Conservation (phyloP, 1,140 invertebrate genomes). For the Lasioglossum baleicum region DNA sequence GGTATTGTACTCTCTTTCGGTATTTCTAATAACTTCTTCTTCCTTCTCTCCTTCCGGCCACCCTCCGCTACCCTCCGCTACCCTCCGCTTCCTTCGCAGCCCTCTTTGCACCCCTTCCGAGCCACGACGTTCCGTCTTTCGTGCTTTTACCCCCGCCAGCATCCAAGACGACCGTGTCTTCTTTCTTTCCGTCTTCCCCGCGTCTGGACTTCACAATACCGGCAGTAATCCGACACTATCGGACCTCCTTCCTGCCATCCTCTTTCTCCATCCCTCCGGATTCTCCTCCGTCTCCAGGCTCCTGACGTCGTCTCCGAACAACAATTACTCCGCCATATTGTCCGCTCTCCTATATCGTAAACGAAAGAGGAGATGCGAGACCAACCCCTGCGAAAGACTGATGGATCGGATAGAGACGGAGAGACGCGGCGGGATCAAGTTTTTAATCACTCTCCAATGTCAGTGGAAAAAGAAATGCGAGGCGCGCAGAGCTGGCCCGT, state of each 20-base stretch:
- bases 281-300: constrained; percentile 22
- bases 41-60: constrained; percentile 39
- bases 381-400: constrained; percentile 44
- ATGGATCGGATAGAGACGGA: constrained; percentile 60
- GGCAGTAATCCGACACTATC: constrained; percentile 71
- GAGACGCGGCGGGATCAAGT: constrained; percentile 65
- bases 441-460: constrained; percentile 73
- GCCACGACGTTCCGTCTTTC: not conserved
- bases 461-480: constrained; percentile 61
- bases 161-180: constrained; percentile 3
- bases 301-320: constrained; percentile 50
- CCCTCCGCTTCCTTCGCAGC: not conserved
- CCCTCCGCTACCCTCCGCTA: not conserved
- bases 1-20: constrained; percentile 71
- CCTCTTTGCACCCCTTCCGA: not conserved
- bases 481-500: not conserved
- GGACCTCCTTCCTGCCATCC: constrained; percentile 44
- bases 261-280: not conserved
- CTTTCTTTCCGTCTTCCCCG: constrained; percentile 38
- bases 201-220: constrained; percentile 69
- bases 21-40: constrained; percentile 74
- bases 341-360: constrained; percentile 66
- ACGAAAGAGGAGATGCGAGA: constrained; percentile 53
- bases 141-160: constrained; percentile 10
- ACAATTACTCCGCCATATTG: constrained; percentile 69